Conservation (phyloP, 2,888 invertebrate species). For the Iphiclides podalirius region DNA sequence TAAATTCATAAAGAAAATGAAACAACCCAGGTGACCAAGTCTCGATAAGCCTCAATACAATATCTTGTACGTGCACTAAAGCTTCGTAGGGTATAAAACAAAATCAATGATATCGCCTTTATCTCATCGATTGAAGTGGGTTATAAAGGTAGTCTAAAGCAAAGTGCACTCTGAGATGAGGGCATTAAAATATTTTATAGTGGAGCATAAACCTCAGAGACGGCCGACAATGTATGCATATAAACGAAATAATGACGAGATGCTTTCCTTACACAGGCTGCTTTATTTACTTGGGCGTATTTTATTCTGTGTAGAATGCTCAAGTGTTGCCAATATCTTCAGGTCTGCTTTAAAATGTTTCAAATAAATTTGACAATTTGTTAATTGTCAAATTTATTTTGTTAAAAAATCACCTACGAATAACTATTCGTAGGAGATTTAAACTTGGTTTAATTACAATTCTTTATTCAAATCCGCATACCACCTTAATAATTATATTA, state of each 20-base stretch:
- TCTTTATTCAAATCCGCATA: too few species aligned
- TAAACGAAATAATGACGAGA: constrained; percentile 29
- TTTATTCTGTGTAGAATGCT: constrained; percentile 2
- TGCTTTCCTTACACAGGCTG: constrained; percentile 34
- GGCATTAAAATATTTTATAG: constrained; percentile 41
- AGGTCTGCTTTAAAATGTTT: not conserved
- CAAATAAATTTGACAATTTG: not conserved
- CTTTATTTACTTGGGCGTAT: constrained; percentile 5
- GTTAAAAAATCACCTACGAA: too few species aligned
- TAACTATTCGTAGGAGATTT: too few species aligned
- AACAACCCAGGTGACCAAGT: too few species aligned
- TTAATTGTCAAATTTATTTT: too few species aligned
- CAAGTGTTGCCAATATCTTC: not conserved
- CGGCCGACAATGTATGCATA: constrained; percentile 18
- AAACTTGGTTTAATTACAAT: too few species aligned
- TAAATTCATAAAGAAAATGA: too few species aligned
- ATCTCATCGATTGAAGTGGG: constrained; percentile 6
- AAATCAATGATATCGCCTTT: constrained; percentile 6
- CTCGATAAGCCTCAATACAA: too few species aligned
- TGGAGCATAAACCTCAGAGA: constrained; percentile 15
- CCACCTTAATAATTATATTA: too few species aligned
- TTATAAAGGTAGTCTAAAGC: constrained; percentile 35
- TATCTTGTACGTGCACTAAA: too few species aligned
- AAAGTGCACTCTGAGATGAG: constrained; percentile 38
- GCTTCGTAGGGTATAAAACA: not conserved